Conservation (phyloP, 1,140 invertebrate genomes). For the Phortica variegata region DNA sequence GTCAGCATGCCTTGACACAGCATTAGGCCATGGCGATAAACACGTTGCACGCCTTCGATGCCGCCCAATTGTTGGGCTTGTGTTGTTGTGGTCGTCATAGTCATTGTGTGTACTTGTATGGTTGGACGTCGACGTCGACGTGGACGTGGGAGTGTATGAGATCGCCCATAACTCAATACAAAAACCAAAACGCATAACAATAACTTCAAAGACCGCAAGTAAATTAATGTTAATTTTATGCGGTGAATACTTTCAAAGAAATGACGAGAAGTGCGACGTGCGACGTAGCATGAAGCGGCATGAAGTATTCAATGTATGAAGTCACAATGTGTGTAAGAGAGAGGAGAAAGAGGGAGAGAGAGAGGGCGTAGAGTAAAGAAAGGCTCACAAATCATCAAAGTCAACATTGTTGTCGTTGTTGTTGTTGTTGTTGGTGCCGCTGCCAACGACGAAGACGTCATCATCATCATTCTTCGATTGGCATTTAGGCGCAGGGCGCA, state of each 20-base stretch:
- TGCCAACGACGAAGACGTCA: slow-evolving; percentile 7
- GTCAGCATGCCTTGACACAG: background rate
- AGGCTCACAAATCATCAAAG: background rate
- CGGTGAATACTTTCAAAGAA: slow-evolving; percentile 31
- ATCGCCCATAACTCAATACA: slow-evolving; percentile 49
- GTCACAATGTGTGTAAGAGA: too few species aligned
- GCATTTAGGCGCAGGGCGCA: slow-evolving; percentile 44
- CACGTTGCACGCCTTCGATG: background rate
- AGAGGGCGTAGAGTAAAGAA: too few species aligned
- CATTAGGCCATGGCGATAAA: background rate
- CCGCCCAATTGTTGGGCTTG: slow-evolving; percentile 24
- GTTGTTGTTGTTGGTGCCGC: slow-evolving; percentile 17
- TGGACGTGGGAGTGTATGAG: slow-evolving; percentile 13
- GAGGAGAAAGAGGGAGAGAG: too few species aligned
- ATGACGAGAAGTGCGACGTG: slow-evolving; percentile 30
- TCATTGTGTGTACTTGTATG: slow-evolving; percentile 29
- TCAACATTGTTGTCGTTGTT: slow-evolving; percentile 12
- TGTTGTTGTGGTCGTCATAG: slow-evolving; percentile 5
- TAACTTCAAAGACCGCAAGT: slow-evolving; percentile 55
- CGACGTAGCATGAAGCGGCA: slow-evolving; percentile 11
- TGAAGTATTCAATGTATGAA: too few species aligned
- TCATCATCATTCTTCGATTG: slow-evolving; percentile 30
- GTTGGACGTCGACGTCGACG: background rate
- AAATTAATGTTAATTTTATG: slow-evolving; percentile 56
- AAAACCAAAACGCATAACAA: slow-evolving; percentile 43